Conservation (phyloP, 2,797 vertebrate species). For the Helarctos malayanus region DNA sequence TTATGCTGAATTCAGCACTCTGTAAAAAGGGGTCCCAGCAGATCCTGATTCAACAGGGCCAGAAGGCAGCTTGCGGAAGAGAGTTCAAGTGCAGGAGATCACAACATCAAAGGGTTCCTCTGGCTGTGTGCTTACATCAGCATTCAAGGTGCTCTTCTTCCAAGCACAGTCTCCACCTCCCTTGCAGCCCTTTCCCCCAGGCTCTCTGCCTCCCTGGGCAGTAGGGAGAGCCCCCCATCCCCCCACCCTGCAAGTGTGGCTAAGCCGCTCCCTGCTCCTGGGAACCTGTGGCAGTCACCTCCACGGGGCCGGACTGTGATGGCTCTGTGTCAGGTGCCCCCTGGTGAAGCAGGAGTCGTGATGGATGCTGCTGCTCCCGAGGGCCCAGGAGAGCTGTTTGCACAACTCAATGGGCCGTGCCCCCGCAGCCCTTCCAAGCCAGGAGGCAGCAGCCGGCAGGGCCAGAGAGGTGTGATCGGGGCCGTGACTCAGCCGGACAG, state of each 20-base stretch:
- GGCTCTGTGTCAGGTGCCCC: slow-evolving; percentile 85
- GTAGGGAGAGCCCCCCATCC: neutral
- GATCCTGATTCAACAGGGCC: neutral
- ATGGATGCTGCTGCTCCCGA: slow-evolving; percentile 84
- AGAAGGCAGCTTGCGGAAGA: neutral
- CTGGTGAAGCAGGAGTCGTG: slow-evolving; percentile 84
- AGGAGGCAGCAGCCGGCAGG: slow-evolving; percentile 57
- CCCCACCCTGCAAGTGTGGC: too few species aligned
- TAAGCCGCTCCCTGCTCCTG: slow-evolving; percentile 42
- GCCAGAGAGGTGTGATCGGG: neutral
- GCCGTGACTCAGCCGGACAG: neutral
- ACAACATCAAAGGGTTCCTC: neutral
- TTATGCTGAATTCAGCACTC: neutral
- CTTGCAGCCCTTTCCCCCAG: fast-evolving
- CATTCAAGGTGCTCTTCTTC: neutral
- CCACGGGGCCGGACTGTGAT: slow-evolving; percentile 80
- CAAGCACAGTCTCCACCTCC: neutral
- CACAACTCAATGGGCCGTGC: slow-evolving; percentile 85
- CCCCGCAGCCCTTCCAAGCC: slow-evolving; percentile 80
- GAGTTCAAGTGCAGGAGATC: neutral
- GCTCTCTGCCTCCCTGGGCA: neutral
- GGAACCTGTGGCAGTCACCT: slow-evolving; percentile 72
- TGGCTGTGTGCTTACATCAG: neutral
- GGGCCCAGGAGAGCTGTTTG: slow-evolving; percentile 87
- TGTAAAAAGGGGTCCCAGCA: neutral